A percentile compares a stretch with the other conserved stretches of the same genome.
phyloP scores from a whole-genome alignment of 23 tunicate species.

The Ascidia mentula region DNA sequence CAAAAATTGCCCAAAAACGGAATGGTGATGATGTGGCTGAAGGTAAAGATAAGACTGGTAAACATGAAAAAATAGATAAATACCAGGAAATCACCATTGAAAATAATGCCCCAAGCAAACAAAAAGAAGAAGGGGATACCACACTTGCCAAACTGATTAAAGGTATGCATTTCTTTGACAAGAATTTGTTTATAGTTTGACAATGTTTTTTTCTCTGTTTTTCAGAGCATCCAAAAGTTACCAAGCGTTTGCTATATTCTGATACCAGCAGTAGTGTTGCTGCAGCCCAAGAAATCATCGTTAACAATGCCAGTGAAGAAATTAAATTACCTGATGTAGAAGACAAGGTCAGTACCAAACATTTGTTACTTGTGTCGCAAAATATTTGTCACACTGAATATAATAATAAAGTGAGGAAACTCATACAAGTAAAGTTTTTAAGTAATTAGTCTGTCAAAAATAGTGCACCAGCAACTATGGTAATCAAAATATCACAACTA shows the following conservation, averaged over 20 bases:
- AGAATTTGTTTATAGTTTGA: no score
- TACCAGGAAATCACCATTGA: neutral
- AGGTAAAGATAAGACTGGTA: neutral
- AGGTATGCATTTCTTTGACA: neutral
- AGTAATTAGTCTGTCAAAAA: no score
- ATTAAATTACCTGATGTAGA: neutral
- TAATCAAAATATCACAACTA: no score
- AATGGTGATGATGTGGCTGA: no score
- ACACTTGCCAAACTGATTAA: neutral
- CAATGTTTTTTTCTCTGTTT: neutral
- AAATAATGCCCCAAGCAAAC: neutral
- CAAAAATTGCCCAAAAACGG: neutral
- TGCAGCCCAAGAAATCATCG: neutral
- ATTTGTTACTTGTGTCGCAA: no score
- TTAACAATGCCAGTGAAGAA: neutral
- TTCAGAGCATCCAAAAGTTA: conserved; percentile 3
- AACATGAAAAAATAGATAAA: neutral
- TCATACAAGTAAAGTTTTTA: no score
- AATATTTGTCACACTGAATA: no score
- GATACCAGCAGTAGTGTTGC: neutral
- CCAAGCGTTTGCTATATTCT: neutral
- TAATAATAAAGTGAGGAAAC: no score
- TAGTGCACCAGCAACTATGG: no score
- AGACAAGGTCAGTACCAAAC: conserved; percentile 2
- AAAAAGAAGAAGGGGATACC: neutral